These are phyloP conservation scores for Allygus modestus DNA, from an alignment of 2,888 invertebrate genomes.

Conservation along the genomic window DNA sequence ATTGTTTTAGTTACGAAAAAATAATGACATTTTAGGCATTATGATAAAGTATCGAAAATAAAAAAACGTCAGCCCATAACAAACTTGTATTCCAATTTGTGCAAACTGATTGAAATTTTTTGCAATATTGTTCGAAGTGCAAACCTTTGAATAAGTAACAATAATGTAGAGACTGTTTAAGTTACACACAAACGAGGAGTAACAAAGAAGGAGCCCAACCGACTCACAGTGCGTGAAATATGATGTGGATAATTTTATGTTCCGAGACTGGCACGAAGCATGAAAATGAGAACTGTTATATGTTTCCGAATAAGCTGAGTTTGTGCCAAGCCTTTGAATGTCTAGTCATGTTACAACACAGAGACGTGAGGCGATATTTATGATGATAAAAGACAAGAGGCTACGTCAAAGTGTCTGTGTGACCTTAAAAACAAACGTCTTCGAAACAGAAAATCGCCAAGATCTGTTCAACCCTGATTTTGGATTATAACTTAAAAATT, in stretches of 20 bases:
- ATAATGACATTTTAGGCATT: no score
- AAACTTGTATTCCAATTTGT: no score
- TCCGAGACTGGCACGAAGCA: constrained; percentile 32
- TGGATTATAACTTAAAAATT: no score
- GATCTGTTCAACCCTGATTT: no score
- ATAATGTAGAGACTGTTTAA: not conserved
- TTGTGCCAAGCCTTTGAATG: constrained; percentile 21
- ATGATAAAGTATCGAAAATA: no score
- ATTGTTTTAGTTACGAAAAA: no score
- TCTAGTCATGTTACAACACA: not conserved
- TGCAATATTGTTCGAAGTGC: no score
- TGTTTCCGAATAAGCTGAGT: not conserved
- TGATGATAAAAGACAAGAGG: not conserved
- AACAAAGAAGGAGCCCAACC: not conserved
- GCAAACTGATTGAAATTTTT: no score
- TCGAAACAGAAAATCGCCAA: no score
- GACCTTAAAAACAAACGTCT: no score
- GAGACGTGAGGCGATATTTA: constrained; percentile 7
- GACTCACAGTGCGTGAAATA: constrained; percentile 21
- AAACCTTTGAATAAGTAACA: not conserved
- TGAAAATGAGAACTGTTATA: constrained; percentile 10
- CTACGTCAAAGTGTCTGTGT: not conserved
- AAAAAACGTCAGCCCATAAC: no score
- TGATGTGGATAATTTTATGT: constrained; percentile 42
- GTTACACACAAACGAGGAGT: not conserved